phyloP scores from a whole-genome alignment of 2,797 vertebrate species.

The Liparis tanakae region DNA sequence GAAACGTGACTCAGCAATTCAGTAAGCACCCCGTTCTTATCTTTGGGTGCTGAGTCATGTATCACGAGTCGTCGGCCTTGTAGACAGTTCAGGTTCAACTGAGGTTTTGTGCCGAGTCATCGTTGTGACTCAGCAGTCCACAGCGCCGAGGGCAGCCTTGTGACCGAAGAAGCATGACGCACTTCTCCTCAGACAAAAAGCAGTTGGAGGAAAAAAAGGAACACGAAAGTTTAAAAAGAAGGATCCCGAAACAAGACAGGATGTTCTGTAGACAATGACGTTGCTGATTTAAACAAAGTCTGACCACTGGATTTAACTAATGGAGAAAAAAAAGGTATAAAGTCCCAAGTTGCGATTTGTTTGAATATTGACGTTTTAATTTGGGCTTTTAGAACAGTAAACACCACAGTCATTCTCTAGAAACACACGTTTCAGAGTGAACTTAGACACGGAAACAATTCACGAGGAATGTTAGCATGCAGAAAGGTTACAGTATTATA shows the following conservation, averaged over 20 bases:
- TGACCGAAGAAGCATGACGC: background rate
- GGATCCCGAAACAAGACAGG: conserved; percentile 23
- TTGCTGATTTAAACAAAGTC: background rate
- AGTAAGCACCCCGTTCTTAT: rapidly evolving
- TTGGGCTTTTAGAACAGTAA: conserved; percentile 17
- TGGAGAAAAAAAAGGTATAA: background rate
- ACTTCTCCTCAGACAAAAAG: conserved; percentile 18
- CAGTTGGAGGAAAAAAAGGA: conserved; percentile 28
- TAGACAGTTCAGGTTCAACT: background rate
- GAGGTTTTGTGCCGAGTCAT: conserved; percentile 62
- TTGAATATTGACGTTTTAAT: conserved; percentile 26
- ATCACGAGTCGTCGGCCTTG: background rate
- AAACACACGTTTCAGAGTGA: background rate
- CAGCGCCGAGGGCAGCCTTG: background rate
- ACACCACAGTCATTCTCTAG: background rate
- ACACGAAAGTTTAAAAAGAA: background rate
- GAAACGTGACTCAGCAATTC: conserved; percentile 27
- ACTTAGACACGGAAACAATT: conserved; percentile 4
- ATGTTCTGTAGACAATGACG: background rate
- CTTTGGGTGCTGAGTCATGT: background rate
- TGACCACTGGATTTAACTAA: background rate
- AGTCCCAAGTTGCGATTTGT: background rate
- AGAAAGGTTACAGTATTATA: conserved; percentile 12
- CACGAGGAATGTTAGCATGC: conserved; percentile 32
- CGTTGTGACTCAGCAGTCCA: conserved; percentile 61